Evolutionary conservation across 1,140 invertebrate species (phyloP), one percentile per base, ranked within the genome.

Genomic region (Drosophila triauraria): DNA sequence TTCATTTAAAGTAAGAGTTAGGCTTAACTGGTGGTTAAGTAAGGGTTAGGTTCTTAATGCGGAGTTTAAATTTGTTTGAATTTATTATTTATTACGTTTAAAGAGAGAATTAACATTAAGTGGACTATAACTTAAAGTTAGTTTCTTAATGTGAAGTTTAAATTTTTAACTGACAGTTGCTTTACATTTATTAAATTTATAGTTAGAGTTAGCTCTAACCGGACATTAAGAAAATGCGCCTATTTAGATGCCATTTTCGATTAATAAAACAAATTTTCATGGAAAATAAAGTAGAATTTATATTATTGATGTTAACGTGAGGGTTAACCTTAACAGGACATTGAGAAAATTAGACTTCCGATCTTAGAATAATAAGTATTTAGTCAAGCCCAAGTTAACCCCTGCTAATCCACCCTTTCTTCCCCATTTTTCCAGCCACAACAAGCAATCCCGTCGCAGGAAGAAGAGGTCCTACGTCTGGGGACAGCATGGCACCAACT

Each of bases 391-490:
- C 5, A 30, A 0, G 27, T 0, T 0, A 7, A 5, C 3, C 13
- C 2, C n/a, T 9, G 20, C 27, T 38, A 15, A 58, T 42, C 43
- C 23, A 13, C 7, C 4, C 4, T 23, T 57, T 23, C 2, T 2
- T 46, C 2, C 6, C 1, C 8, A 17, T 10, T 8, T 4, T 50
- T 13, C 0, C 58, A 88, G 84, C 0, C 85, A 90, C 69, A 88
- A 84, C 30, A 92, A 95, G 93, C 91, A 94, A 91, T 91, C 93
- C 58, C 70, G 94, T 42, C 93, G 94, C 57, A 64, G 95, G 58
- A 93, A 94, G 84, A 95, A 95, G 83, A 92, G 95, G 9, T 95
- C 94, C 4, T 93, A 94, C 56, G 94, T 93, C 3, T 93, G 93
- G 82, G 90, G 83, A 25, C 91, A 91, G 32, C 82, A 91, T 20